phyloP scores from a whole-genome alignment of 2,113 vertebrate genomes.

The Eonycteris spelaea region DNA sequence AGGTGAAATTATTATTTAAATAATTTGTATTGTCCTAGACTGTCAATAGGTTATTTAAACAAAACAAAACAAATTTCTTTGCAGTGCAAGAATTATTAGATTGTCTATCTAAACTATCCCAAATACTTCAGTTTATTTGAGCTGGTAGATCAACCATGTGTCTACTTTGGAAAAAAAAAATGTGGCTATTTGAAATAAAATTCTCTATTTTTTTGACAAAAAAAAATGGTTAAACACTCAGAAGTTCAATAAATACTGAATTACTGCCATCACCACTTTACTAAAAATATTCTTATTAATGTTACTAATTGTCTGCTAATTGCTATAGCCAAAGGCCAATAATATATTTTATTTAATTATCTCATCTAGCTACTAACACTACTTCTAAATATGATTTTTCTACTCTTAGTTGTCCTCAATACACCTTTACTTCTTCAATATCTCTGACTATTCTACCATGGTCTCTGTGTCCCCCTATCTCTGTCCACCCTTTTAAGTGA shows the following conservation, averaged over 20 bases:
- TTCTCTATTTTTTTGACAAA: not conserved
- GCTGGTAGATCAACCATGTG: not conserved
- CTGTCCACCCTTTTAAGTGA: not conserved
- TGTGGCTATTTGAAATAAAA: not conserved
- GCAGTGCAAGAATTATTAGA: not conserved
- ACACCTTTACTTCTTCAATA: not conserved
- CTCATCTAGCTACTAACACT: not conserved
- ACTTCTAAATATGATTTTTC: not conserved
- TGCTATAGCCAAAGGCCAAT: not conserved
- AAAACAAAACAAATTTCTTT: not conserved
- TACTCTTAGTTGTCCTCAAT: not conserved
- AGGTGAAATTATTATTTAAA: conserved; percentile 15
- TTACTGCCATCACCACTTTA: not conserved
- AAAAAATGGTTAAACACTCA: not conserved
- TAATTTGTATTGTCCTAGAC: not conserved
- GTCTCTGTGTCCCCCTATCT: not conserved
- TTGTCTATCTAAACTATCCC: not conserved
- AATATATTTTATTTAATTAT: not conserved
- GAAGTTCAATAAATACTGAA: not conserved
- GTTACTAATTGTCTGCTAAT: not conserved
- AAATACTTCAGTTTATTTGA: not conserved
- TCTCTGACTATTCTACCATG: not conserved
- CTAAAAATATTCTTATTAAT: not conserved
- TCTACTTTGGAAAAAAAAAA: not conserved
- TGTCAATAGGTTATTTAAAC: not conserved